These are phyloP conservation scores for Acleris literana DNA, from an alignment of 2,888 invertebrate genomes.

Conservation along the genomic window DNA sequence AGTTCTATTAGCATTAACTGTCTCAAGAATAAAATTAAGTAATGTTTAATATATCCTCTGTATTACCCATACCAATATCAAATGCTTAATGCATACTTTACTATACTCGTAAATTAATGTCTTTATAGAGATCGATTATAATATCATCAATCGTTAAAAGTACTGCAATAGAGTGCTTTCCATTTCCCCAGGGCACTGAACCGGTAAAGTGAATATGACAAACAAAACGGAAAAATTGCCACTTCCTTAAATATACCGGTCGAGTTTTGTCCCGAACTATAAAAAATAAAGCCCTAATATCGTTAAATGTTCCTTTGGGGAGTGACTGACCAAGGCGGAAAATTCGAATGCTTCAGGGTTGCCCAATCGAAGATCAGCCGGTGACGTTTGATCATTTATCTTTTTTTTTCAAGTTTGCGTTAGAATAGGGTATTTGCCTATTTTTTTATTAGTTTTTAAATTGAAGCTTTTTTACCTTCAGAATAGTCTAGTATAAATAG, in stretches of 20 bases:
- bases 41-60: too few relatives aligned
- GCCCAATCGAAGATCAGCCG: slow-evolving; percentile 38
- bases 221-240: slow-evolving; percentile 63
- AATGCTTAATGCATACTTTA: too few relatives aligned
- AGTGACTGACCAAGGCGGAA: slow-evolving; percentile 77
- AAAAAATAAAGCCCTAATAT: slow-evolving; percentile 83
- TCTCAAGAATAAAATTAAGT: too few relatives aligned
- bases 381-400: slow-evolving; percentile 25
- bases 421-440: too few relatives aligned
- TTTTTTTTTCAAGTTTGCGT: slow-evolving; percentile 22
- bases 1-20: too few relatives aligned
- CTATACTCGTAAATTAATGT: not conserved
- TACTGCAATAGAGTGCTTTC: slow-evolving; percentile 21
- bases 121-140: not conserved
- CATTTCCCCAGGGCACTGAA: slow-evolving; percentile 25
- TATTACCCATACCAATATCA: too few relatives aligned
- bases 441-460: too few relatives aligned
- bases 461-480: too few relatives aligned
- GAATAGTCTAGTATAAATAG: too few relatives aligned
- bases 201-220: slow-evolving; percentile 60
- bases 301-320: slow-evolving; percentile 82
- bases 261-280: slow-evolving; percentile 79
- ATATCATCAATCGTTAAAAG: slow-evolving; percentile 3
- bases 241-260: slow-evolving; percentile 73
- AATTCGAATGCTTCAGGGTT: slow-evolving; percentile 65